Percentiles rank a stretch among this genome's conserved stretches.
These are phyloP conservation scores for Balaenoptera acutorostrata DNA, from an alignment of 2,113 vertebrate species.

Conservation along the genomic window DNA sequence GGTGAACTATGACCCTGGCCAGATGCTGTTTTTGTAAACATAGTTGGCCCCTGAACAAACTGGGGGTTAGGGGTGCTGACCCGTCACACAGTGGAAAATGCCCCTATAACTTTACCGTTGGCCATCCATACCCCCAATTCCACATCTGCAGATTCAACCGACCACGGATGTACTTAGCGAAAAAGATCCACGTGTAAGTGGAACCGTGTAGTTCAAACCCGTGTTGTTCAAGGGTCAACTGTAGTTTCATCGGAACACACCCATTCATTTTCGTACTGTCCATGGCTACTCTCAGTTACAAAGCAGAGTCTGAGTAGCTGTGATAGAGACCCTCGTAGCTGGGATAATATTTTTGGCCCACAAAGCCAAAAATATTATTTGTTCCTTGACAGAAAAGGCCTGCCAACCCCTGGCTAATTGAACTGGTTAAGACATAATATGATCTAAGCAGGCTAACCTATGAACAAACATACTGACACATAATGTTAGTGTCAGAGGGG, in stretches of 20 bases:
- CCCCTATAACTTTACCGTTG: too few species aligned
- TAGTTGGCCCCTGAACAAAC: background rate
- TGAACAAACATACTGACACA: background rate
- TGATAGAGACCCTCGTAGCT: background rate
- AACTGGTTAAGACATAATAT: background rate
- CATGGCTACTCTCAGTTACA: background rate
- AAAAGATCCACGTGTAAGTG: background rate
- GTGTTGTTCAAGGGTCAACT: background rate
- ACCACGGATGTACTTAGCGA: rapidly evolving
- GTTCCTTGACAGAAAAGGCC: background rate
- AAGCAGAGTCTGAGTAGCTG: background rate
- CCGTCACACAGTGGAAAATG: background rate
- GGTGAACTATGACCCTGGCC: background rate
- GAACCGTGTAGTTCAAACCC: background rate
- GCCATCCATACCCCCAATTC: background rate
- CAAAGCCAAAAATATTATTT: background rate
- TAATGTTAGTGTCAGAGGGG: background rate
- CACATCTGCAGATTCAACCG: background rate
- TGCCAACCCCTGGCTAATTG: background rate
- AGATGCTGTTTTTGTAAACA: background rate
- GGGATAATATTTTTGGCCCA: background rate
- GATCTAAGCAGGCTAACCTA: background rate
- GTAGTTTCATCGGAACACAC: background rate
- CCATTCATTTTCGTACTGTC: background rate
- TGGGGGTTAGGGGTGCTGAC: too few species aligned